Percentiles rank a stretch among this genome's conserved stretches.
Conservation (phyloP, 2,888 invertebrate genomes). For the Alsophila aescularia region DNA sequence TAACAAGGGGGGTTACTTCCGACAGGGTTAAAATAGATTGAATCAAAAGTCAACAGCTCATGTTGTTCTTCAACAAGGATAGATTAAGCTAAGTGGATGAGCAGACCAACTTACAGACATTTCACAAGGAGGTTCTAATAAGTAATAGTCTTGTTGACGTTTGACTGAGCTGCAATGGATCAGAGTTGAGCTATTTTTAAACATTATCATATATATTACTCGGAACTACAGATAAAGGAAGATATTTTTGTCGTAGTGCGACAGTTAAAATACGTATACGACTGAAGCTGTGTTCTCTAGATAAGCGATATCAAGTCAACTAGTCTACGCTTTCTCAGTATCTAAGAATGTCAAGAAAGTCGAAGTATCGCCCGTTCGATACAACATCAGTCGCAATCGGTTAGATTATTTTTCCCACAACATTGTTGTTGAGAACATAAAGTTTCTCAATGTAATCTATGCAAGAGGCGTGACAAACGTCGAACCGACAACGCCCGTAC, state of each 20-base stretch:
- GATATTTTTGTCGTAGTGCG: constrained; percentile 24
- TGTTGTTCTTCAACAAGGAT: constrained; percentile 6
- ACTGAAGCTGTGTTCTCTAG: neutral
- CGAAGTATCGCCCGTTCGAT: neutral
- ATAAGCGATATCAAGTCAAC: constrained; percentile 3
- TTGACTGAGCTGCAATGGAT: constrained; percentile 1
- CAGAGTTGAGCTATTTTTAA: constrained; percentile 18
- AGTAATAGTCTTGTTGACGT: constrained; percentile 6
- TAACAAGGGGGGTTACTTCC: constrained; percentile 53
- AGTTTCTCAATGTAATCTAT: constrained; percentile 44
- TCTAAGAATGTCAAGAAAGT: neutral
- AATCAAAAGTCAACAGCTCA: constrained; percentile 14
- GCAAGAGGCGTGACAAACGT: constrained; percentile 29
- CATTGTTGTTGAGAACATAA: constrained; percentile 34
- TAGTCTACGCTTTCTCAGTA: neutral
- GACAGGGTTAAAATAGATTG: constrained; percentile 44
- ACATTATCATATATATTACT: constrained; percentile 20
- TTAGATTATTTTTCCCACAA: constrained; percentile 16
- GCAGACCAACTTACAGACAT: neutral
- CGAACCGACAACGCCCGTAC: neutral
- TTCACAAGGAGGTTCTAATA: neutral
- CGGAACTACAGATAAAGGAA: constrained; percentile 16
- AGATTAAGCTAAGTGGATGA: constrained; percentile 6
- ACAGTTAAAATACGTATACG: neutral
- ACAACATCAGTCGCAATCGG: neutral